A percentile compares a stretch with the other conserved stretches of the same genome.
These are phyloP conservation scores for Uria lomvia DNA, from an alignment of 2,113 vertebrate species.

Conservation along the genomic window DNA sequence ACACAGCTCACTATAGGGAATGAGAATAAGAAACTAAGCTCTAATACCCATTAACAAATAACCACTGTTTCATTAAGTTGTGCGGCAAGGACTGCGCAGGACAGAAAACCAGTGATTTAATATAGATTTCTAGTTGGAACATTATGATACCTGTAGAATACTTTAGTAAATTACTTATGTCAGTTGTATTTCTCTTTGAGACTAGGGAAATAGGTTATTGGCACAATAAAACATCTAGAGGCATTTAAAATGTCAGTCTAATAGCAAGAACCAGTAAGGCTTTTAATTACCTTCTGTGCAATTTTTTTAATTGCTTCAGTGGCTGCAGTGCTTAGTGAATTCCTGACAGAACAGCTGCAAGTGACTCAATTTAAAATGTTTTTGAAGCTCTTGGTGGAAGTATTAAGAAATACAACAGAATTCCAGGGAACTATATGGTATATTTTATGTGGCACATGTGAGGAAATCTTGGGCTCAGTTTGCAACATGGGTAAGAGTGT, in stretches of 20 bases:
- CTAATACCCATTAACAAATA: constrained; percentile 57
- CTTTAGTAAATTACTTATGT: constrained; percentile 91
- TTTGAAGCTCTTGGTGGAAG: constrained; percentile 42
- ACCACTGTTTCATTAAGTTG: constrained; percentile 48
- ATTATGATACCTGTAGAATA: constrained; percentile 85
- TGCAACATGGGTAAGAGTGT: background rate
- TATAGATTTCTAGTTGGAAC: constrained; percentile 79
- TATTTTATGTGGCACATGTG: background rate
- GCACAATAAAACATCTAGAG: constrained; percentile 92
- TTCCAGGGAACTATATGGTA: background rate
- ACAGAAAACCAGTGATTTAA: constrained; percentile 68
- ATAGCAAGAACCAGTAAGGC: constrained; percentile 97
- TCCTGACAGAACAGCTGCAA: constrained; percentile 80
- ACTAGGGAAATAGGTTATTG: constrained; percentile 90
- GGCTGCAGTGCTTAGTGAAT: constrained; percentile 76
- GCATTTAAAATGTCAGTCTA: constrained; percentile 95
- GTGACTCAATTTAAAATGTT: constrained; percentile 76
- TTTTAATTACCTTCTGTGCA: constrained; percentile 99
- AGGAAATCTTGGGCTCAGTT: background rate
- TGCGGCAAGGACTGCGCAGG: background rate
- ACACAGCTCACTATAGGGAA: background rate
- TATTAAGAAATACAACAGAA: constrained; percentile 36
- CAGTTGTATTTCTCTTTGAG: constrained; percentile 88
- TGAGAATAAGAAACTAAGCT: background rate
- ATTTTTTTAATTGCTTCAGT: constrained; percentile 84